Base-by-base conservation (phyloP, 2,797 vertebrate genomes). In the Triplophysa bombifrons region DNA sequence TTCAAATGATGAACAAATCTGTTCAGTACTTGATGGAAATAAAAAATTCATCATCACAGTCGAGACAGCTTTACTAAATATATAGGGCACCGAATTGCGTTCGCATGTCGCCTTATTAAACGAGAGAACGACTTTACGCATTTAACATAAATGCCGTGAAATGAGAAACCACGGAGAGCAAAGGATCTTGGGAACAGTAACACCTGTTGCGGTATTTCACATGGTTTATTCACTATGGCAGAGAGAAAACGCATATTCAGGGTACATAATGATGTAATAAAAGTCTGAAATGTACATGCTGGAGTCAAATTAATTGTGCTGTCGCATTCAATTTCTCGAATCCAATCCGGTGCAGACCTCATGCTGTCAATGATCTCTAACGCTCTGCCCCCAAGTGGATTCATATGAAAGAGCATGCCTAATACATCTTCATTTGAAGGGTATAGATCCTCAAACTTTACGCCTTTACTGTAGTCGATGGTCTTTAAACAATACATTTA, bases 351-450 rank as follows among this genome's bases (percentile, higher is more conserved):
- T 87, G 80, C 85, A 86, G 87, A 83, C 84, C 74, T 87, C 87
- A 86, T 85, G 77, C 50, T 13, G 63, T 58, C 41, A 61, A 17
- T 27, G 19, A 38, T 4, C 17, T 7, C 78, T 85, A 81, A 53
- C 72, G 67, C 82, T 85, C 88, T 87, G 90, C 92, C 93, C 89
- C 88, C 91, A 91, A 86, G 91, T 90, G 92, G 91, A 67, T 19
- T 22, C 7, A 16, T 19, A 55, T 70, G 25, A 76, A 65, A 78
- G 27, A 77, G 81, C 17, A 55, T 10, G 30, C 48, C 77, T 69
- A 67, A 74, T 80, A 81, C 70, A 70, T 44, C 68, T 1, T 38
- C 10, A 20, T 17, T 6, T 7, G 3, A 58, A 14, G 48, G 22
- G 25, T 66, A 19, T 66, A 55, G 10, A 51, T 9, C 68, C 50